Conservation (phyloP, 2,888 invertebrate species). For the Drosophila borealis region DNA sequence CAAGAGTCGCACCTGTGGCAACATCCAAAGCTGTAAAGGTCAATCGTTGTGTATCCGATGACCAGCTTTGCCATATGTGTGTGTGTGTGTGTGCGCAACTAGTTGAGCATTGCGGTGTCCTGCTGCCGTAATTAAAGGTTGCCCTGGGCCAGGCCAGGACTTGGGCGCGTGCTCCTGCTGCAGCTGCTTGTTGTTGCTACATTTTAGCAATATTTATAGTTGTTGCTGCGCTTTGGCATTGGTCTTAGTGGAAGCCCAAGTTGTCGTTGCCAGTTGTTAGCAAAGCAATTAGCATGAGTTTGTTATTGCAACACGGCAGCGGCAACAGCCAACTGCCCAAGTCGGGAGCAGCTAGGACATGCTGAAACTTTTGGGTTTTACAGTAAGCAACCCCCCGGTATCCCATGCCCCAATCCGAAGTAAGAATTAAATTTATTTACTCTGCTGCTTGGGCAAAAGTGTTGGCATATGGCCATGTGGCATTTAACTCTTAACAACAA, state of each 20-base stretch:
- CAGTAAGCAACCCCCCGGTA: neutral
- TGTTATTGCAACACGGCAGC: slow-evolving; percentile 62
- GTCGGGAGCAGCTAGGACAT: slow-evolving; percentile 35
- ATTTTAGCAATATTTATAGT: slow-evolving; percentile 73
- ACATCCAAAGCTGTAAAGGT: slow-evolving; percentile 63
- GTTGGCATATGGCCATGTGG: slow-evolving; percentile 68
- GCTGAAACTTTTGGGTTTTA: slow-evolving; percentile 56
- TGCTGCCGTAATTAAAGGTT: slow-evolving; percentile 72
- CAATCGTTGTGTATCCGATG: slow-evolving; percentile 65
- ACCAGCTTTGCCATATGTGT: slow-evolving; percentile 30
- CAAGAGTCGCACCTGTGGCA: slow-evolving; percentile 43
- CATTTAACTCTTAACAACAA: slow-evolving; percentile 62
- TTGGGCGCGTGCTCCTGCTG: slow-evolving; percentile 38
- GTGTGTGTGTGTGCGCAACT: slow-evolving; percentile 33
- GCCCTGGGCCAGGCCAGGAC: slow-evolving; percentile 51
- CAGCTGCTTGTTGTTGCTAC: slow-evolving; percentile 20
- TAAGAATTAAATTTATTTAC: slow-evolving; percentile 76
- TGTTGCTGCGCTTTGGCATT: slow-evolving; percentile 53
- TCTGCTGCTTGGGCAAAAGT: slow-evolving; percentile 53
- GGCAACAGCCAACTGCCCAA: slow-evolving; percentile 32
- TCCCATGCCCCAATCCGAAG: slow-evolving; percentile 32
- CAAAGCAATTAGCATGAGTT: slow-evolving; percentile 80
- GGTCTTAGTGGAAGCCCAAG: slow-evolving; percentile 59
- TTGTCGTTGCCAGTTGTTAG: slow-evolving; percentile 73
- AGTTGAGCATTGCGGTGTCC: slow-evolving; percentile 50